Percentiles rank a stretch among this genome's conserved stretches.
Evolutionary conservation across 2,888 invertebrate species (phyloP).

Genomic region (Toxonevra muliebris): DNA sequence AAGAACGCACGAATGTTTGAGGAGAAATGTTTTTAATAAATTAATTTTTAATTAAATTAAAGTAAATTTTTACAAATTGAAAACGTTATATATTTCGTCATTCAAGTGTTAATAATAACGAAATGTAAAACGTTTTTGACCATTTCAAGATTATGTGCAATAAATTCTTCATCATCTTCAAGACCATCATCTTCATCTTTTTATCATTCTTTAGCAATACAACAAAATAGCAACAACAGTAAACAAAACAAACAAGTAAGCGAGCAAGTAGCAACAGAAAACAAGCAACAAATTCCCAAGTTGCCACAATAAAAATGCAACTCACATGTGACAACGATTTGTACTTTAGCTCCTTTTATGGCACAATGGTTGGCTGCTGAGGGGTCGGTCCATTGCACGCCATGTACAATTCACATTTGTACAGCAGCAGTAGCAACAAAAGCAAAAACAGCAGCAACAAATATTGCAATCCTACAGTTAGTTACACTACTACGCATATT

Average conservation of each 20-base stretch:
- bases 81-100: too few species aligned
- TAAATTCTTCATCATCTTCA: conserved; percentile 33
- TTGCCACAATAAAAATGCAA: conserved; percentile 62
- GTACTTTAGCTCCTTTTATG: conserved; percentile 64
- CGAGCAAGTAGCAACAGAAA: conserved; percentile 9
- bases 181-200: conserved; percentile 25
- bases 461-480: too few species aligned
- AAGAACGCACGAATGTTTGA: too few species aligned
- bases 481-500: too few species aligned
- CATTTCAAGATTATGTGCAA: conserved; percentile 33
- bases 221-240: conserved; percentile 18
- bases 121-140: conserved; percentile 42
- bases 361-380: conserved; percentile 29
- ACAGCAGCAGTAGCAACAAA: too few species aligned
- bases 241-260: conserved; percentile 18
- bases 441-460: too few species aligned
- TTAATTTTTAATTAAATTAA: too few species aligned
- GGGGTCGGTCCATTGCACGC: too few species aligned
- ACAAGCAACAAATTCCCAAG: conserved; percentile 55
- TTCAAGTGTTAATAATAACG: conserved; percentile 40
- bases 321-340: conserved; percentile 65
- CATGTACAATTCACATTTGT: too few species aligned
- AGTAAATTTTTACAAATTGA: too few species aligned
- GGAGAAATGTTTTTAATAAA: too few species aligned
- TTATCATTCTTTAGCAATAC: conserved; percentile 8